A percentile compares a stretch with the other conserved stretches of the same genome.
These are phyloP conservation scores for Pogona vitticeps DNA, from an alignment of 2,113 vertebrate species.

Conservation along the genomic window DNA sequence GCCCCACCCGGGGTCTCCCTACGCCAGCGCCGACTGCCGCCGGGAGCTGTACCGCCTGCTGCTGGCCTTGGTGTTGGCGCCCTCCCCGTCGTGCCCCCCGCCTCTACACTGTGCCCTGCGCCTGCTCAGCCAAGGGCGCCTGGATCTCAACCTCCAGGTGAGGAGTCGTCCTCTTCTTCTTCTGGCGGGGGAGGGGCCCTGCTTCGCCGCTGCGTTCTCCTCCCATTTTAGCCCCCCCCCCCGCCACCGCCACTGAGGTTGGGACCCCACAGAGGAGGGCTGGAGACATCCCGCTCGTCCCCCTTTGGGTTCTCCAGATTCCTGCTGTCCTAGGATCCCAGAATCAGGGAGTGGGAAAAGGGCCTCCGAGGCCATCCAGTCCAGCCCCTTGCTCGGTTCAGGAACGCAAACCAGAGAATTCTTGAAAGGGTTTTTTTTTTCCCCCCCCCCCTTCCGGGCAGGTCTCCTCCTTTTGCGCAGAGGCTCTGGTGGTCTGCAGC, in stretches of 20 bases:
- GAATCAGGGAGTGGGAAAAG: no score
- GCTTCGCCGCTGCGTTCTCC: no score
- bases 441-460: slow-evolving; percentile 38
- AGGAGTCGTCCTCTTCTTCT: background rate
- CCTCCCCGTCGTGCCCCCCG: slow-evolving; percentile 78
- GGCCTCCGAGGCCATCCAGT: no score
- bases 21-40: background rate
- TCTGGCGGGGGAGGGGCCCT: no score
- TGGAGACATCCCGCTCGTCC: background rate
- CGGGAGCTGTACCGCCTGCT: slow-evolving; percentile 26
- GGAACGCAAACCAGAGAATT: no score
- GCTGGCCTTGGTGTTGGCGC: slow-evolving; percentile 59
- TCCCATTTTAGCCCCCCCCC: no score
- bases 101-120: slow-evolving; percentile 80
- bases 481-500: slow-evolving; percentile 85
- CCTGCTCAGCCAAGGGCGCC: slow-evolving; percentile 81
- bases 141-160: background rate
- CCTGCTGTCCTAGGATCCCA: no score
- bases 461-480: slow-evolving; percentile 87
- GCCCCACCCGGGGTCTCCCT: background rate
- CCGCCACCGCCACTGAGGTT: no score
- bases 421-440: no score
- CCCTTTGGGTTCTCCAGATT: no score
- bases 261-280: background rate
- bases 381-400: background rate